Evolutionary conservation across 2,113 vertebrate species (phyloP).

Genomic region (Cyprinus carpio): DNA sequence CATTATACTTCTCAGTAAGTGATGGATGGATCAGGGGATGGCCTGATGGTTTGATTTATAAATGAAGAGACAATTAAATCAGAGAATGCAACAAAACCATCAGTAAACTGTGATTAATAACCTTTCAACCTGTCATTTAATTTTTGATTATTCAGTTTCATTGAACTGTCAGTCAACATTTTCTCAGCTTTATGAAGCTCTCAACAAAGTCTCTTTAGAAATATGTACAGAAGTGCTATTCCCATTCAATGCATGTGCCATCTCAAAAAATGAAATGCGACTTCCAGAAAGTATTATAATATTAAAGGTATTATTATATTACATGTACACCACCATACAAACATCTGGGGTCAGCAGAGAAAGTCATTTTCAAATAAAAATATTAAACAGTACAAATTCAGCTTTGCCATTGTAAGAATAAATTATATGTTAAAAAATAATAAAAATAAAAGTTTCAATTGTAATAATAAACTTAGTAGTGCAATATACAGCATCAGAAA

Average conservation of each 20-base stretch:
- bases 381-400: too few relatives aligned
- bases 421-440: too few relatives aligned
- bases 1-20: constrained; percentile 91
- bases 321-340: too few relatives aligned
- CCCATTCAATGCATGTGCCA: too few relatives aligned
- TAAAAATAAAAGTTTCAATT: neutral
- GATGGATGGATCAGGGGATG: neutral
- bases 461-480: too few relatives aligned
- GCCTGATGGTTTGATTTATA: constrained; percentile 1
- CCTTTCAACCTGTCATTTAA: neutral
- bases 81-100: constrained; percentile 14
- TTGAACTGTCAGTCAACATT: neutral
- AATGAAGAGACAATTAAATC: neutral
- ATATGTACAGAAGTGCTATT: neutral
- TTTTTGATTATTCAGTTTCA: neutral
- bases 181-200: neutral
- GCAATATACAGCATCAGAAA: neutral
- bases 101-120: constrained; percentile 8
- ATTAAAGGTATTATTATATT: too few relatives aligned
- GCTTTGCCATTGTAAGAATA: too few relatives aligned
- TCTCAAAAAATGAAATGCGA: too few relatives aligned
- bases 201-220: neutral
- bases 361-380: too few relatives aligned
- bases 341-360: too few relatives aligned
- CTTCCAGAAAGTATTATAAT: too few relatives aligned